Percentiles rank a stretch among this genome's conserved stretches.
Conservation (phyloP, 2,113 vertebrate genomes). For the Corythoichthys haematopterus region DNA sequence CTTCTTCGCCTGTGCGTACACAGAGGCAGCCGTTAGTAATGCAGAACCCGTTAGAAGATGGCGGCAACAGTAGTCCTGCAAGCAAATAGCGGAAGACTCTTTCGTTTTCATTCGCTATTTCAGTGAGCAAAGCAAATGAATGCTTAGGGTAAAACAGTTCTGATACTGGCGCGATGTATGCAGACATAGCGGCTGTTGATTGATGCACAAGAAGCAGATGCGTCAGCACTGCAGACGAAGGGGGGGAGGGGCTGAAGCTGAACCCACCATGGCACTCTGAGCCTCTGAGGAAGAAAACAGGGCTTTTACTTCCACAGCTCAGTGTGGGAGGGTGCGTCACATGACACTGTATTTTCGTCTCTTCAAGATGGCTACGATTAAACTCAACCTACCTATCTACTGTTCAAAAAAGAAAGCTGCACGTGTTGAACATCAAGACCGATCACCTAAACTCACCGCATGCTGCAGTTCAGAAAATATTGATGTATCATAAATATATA, state of each 20-base stretch:
- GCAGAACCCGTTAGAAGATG: constrained; percentile 37
- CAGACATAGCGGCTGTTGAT: constrained; percentile 85
- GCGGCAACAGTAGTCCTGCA: constrained; percentile 24
- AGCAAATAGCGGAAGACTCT: constrained; percentile 27
- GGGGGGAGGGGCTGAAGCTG: constrained; percentile 66
- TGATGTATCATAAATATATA: constrained; percentile 74
- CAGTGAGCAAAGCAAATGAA: constrained; percentile 13
- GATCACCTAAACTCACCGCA: not conserved
- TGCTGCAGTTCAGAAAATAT: constrained; percentile 34
- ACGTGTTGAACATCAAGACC: not conserved
- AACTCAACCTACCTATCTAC: constrained; percentile 4
- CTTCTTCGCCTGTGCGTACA: constrained; percentile 56
- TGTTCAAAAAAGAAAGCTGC: not conserved
- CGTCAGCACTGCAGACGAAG: constrained; percentile 83
- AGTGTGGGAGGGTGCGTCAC: constrained; percentile 15
- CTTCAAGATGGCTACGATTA: not conserved
- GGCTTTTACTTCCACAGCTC: constrained; percentile 46
- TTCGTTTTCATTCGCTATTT: constrained; percentile 57
- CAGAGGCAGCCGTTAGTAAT: constrained; percentile 51
- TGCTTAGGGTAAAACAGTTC: constrained; percentile 53
- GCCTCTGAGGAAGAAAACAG: constrained; percentile 46
- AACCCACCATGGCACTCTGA: constrained; percentile 49
- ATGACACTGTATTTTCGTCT: constrained; percentile 16
- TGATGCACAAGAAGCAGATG: constrained; percentile 86
- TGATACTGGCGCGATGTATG: constrained; percentile 55